Evolutionary conservation across 2,888 invertebrate genomes (phyloP).

Genomic region (Opisthograptis luteolata): DNA sequence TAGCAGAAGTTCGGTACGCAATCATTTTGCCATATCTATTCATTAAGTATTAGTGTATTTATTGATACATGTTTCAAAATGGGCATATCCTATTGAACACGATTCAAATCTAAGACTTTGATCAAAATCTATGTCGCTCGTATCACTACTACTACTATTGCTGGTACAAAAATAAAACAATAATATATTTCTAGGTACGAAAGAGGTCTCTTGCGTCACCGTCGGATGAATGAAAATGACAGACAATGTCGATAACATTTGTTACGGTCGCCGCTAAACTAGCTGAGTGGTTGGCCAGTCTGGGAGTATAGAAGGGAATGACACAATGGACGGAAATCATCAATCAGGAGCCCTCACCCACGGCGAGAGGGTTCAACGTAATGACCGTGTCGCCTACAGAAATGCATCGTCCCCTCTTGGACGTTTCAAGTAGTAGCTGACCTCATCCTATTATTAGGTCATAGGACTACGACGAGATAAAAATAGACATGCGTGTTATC

Average conservation of each 20-base stretch:
- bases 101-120: constrained; percentile 5
- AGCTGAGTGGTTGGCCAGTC: constrained; percentile 46
- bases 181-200: constrained; percentile 44
- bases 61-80: too few relatives aligned
- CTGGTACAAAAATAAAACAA: constrained; percentile 36
- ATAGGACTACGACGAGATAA: constrained; percentile 24
- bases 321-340: constrained; percentile 75
- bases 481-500: constrained; percentile 19
- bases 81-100: too few relatives aligned
- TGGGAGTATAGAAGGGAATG: constrained; percentile 61
- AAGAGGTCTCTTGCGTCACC: constrained; percentile 44
- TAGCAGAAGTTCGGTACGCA: neutral
- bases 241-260: constrained; percentile 48
- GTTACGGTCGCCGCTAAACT: constrained; percentile 50
- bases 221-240: constrained; percentile 39
- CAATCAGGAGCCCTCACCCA: constrained; percentile 71
- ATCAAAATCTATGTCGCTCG: constrained; percentile 18
- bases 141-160: constrained; percentile 11
- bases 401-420: constrained; percentile 48
- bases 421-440: constrained; percentile 47
- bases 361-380: constrained; percentile 57
- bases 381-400: constrained; percentile 50
- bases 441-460: constrained; percentile 45
- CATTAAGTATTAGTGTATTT: too few relatives aligned
- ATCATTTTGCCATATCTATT: neutral